A percentile compares a stretch with the other conserved stretches of the same genome.
Evolutionary conservation across 2,797 vertebrate species (phyloP).

Genomic region (Aeoliscus strigatus): DNA sequence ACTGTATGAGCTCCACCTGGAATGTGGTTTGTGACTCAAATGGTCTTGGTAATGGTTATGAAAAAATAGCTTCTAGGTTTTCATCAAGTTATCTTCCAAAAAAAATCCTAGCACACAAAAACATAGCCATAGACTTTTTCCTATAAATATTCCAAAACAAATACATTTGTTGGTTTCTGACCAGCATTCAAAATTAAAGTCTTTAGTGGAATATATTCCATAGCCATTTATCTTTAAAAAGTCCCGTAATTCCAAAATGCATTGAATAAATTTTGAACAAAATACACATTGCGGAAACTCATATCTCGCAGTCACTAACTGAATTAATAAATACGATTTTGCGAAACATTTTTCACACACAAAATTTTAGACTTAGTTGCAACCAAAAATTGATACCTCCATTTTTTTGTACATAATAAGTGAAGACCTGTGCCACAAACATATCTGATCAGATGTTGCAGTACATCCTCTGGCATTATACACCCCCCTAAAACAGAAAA

Average conservation of each 20-base stretch:
- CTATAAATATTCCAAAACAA: no score
- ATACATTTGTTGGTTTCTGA: no score
- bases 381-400: slow-evolving; percentile 29
- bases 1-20: no score
- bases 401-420: slow-evolving; percentile 46
- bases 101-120: no score
- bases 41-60: no score
- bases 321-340: slow-evolving; percentile 90
- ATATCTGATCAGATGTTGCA: slow-evolving; percentile 54
- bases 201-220: slow-evolving; percentile 94
- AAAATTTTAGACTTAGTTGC: slow-evolving; percentile 49
- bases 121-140: no score
- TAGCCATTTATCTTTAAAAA: slow-evolving; percentile 73
- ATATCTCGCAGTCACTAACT: slow-evolving; percentile 73
- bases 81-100: no score
- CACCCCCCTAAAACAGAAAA: slow-evolving; percentile 18
- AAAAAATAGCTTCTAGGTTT: no score
- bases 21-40: no score
- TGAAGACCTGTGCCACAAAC: slow-evolving; percentile 80
- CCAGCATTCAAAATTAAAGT: slow-evolving; percentile 74
- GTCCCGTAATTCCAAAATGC: slow-evolving; percentile 70
- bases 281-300: slow-evolving; percentile 96
- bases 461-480: slow-evolving; percentile 54
- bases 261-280: slow-evolving; percentile 91
- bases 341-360: slow-evolving; percentile 68